Percentiles rank a stretch among this genome's conserved stretches.
Conservation (phyloP, 2,888 invertebrate genomes). For the Phania funesta region DNA sequence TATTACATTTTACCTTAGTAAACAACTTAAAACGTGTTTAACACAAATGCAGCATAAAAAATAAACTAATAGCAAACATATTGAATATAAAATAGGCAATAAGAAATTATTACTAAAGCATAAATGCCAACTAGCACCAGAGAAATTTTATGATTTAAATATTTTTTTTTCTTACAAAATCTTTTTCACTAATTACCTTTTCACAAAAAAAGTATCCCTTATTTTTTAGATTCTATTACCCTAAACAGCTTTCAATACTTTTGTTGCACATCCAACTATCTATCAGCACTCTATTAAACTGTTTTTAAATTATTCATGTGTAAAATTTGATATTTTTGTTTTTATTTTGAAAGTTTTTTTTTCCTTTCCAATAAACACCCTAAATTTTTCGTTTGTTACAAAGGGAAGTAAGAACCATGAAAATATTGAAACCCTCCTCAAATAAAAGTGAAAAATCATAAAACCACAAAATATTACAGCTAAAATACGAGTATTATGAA, state of each 20-base stretch:
- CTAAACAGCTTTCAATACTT: constrained; percentile 13
- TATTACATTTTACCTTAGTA: background rate
- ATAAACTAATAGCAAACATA: background rate
- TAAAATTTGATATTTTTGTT: constrained; percentile 61
- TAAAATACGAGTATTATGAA: constrained; percentile 46
- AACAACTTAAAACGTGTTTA: constrained; percentile 49
- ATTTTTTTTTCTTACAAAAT: background rate
- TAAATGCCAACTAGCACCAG: background rate
- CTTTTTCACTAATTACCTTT: constrained; percentile 31
- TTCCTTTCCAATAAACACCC: constrained; percentile 61
- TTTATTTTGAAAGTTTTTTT: constrained; percentile 28
- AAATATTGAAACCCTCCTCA: constrained; percentile 27
- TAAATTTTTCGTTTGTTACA: constrained; percentile 6
- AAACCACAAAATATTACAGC: constrained; percentile 62
- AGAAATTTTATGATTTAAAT: constrained; percentile 7
- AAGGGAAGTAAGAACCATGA: constrained; percentile 33
- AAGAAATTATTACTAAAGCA: background rate
- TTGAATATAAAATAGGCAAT: background rate
- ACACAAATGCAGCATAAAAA: background rate
- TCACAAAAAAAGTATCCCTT: background rate
- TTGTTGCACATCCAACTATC: constrained; percentile 22
- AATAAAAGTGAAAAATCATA: constrained; percentile 60
- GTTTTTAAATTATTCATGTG: constrained; percentile 62
- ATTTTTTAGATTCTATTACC: constrained; percentile 5
- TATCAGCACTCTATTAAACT: constrained; percentile 57